These are phyloP conservation scores for Chrysomallon squamiferum DNA, from an alignment of 1,140 invertebrate genomes.

Conservation along the genomic window DNA sequence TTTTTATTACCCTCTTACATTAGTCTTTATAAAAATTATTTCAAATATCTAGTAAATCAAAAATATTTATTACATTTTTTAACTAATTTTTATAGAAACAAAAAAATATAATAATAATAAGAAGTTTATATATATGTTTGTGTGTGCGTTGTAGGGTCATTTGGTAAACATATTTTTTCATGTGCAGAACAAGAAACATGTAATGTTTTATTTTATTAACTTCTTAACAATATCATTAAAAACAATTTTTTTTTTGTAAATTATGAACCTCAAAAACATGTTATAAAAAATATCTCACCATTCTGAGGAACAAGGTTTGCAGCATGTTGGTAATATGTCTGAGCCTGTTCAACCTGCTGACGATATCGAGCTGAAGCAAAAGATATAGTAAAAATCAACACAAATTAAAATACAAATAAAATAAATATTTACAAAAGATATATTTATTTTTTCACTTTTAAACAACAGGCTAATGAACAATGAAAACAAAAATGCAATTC, in stretches of 20 bases:
- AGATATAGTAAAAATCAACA: too few species aligned
- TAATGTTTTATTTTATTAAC: neutral
- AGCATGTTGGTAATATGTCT: constrained; percentile 83
- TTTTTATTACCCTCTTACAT: neutral
- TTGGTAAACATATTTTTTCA: too few species aligned
- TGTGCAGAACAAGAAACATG: neutral
- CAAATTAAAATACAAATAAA: too few species aligned
- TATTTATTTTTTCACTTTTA: neutral
- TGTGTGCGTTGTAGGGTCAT: too few species aligned
- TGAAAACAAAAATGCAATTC: constrained; percentile 10
- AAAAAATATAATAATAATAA: neutral
- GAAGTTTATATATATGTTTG: neutral
- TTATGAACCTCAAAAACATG: too few species aligned
- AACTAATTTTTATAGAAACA: too few species aligned
- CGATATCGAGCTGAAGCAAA: constrained; percentile 73
- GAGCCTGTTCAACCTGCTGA: constrained; percentile 79
- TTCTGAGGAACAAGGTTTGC: constrained; percentile 80
- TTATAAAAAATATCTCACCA: too few species aligned
- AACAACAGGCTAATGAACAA: neutral
- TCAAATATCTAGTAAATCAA: too few species aligned
- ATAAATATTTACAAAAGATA: too few species aligned
- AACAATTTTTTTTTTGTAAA: too few species aligned
- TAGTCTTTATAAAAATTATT: too few species aligned
- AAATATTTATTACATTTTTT: too few species aligned
- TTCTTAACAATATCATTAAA: neutral